Conservation (phyloP, 2,797 vertebrate species). For the Trachops cirrhosus region DNA sequence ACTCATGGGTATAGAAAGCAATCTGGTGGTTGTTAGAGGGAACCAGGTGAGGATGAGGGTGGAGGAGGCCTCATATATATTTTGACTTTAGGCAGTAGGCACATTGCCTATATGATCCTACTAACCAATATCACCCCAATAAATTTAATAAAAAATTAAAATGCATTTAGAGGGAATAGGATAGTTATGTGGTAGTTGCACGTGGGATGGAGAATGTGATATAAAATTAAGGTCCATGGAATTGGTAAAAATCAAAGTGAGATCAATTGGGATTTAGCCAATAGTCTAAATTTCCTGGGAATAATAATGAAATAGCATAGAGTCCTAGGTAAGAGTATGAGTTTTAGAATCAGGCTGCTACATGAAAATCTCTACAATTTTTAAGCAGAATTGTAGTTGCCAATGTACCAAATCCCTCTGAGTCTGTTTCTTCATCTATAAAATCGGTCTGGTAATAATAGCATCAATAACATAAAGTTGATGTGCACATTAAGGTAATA, state of each 20-base stretch:
- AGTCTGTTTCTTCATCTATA: not conserved
- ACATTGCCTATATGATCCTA: not conserved
- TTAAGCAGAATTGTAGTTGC: not conserved
- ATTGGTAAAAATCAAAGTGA: not conserved
- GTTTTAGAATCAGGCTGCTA: not conserved
- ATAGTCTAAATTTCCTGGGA: not conserved
- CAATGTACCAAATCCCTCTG: not conserved
- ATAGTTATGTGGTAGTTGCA: not conserved
- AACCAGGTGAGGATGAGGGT: not conserved
- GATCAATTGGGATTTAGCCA: not conserved
- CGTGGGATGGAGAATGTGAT: not conserved
- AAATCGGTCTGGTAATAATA: not conserved
- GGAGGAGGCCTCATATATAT: not conserved
- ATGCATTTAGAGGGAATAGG: not conserved
- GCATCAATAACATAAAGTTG: not conserved
- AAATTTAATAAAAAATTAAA: not conserved
- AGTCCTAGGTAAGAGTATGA: not conserved
- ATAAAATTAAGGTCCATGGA: not conserved
- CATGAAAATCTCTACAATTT: not conserved
- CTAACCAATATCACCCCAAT: not conserved
- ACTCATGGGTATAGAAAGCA: not conserved
- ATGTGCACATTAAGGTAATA: not conserved
- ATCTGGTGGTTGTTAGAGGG: not conserved
- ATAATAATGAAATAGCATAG: not conserved
- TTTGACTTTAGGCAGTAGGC: not conserved